Conservation (phyloP, 2,888 invertebrate genomes). For the Pammene fasciana region DNA sequence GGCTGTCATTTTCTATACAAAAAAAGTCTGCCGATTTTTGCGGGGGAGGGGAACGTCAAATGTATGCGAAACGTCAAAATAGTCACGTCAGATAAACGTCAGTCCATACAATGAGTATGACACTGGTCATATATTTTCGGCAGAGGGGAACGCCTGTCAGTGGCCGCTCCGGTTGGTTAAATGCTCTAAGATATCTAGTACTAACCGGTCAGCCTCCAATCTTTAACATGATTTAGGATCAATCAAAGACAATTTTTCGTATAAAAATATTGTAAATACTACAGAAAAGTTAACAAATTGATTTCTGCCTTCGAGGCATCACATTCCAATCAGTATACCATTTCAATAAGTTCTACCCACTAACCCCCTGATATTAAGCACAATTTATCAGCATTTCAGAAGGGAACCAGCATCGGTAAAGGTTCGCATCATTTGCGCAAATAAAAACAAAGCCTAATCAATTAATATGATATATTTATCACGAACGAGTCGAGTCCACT, state of each 20-base stretch:
- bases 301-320: slow-evolving; percentile 10
- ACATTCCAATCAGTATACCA: slow-evolving; percentile 11
- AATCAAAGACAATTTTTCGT: slow-evolving; percentile 16
- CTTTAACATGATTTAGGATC: slow-evolving; percentile 28
- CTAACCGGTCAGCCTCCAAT: slow-evolving; percentile 1
- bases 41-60: no score
- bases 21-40: no score
- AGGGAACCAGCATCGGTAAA: slow-evolving; percentile 5
- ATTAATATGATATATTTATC: slow-evolving; percentile 60
- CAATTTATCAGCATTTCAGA: slow-evolving; percentile 6
- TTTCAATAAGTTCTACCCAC: not conserved
- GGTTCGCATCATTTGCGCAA: slow-evolving; percentile 74
- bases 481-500: slow-evolving; percentile 57
- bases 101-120: no score
- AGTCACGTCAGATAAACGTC: no score
- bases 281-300: not conserved
- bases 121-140: no score
- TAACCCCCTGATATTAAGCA: slow-evolving; percentile 1
- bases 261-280: slow-evolving; percentile 36
- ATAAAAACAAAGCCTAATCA: slow-evolving; percentile 56
- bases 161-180: no score
- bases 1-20: no score
- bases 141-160: no score
- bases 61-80: no score
- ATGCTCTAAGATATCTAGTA: no score